Conservation (phyloP, 2,888 invertebrate genomes). For the Biston betularia region DNA sequence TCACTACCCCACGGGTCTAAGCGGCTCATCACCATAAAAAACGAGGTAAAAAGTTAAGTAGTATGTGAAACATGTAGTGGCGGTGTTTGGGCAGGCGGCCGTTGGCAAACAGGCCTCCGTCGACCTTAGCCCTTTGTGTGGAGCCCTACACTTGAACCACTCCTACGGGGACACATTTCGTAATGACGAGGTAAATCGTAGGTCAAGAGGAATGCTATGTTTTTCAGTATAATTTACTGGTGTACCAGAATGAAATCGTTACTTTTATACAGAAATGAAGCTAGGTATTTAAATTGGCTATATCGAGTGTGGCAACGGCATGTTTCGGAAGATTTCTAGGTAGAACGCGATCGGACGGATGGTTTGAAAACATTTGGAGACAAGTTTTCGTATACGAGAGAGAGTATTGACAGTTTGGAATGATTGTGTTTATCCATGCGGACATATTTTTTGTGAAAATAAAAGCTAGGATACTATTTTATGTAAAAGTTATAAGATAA, state of each 20-base stretch:
- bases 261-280: no score
- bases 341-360: no score
- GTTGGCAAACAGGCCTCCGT: conserved; percentile 52
- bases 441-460: no score
- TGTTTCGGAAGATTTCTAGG: no score
- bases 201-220: neutral
- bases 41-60: conserved; percentile 56
- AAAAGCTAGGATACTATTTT: no score
- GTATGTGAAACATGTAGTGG: conserved; percentile 60
- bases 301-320: no score
- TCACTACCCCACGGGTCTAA: conserved; percentile 28
- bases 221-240: neutral
- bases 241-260: neutral
- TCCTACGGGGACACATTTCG: conserved; percentile 9
- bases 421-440: no score
- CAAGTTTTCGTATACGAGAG: no score
- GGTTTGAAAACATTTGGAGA: no score
- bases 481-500: no score
- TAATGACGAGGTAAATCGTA: conserved; percentile 5
- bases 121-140: conserved; percentile 34
- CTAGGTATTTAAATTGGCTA: no score
- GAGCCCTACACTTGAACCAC: conserved; percentile 12
- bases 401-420: no score
- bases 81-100: conserved; percentile 54
- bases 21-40: conserved; percentile 43